A percentile compares a stretch with the other conserved stretches of the same genome.
Conservation (phyloP, 2,113 vertebrate species). For the Formicarius rufipectus region DNA sequence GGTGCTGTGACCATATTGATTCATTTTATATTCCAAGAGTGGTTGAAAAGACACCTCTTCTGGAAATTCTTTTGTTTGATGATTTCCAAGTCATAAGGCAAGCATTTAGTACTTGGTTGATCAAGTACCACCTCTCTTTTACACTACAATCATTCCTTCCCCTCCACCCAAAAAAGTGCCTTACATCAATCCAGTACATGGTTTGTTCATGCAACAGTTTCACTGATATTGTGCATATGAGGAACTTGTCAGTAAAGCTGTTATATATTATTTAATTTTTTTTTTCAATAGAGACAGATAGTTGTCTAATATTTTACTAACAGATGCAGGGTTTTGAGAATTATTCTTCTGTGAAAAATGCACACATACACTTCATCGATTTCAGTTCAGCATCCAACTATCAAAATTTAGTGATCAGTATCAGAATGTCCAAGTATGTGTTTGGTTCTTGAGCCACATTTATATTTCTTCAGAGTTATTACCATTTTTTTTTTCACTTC, state of each 20-base stretch:
- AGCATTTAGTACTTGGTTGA: neutral
- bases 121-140: neutral
- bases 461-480: neutral
- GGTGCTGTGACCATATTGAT: neutral
- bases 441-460: neutral
- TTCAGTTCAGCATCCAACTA: neutral
- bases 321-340: neutral
- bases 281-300: neutral
- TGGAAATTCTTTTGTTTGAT: neutral
- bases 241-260: neutral
- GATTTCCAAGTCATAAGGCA: neutral
- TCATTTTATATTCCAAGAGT: neutral
- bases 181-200: neutral
- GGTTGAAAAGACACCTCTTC: neutral
- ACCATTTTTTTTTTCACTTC: no score
- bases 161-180: no score
- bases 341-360: neutral
- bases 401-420: neutral
- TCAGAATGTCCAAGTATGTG: neutral
- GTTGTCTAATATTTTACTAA: neutral
- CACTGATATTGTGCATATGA: neutral
- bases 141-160: neutral
- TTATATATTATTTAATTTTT: neutral
- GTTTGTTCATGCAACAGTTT: neutral
- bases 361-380: fast-evolving